Base-by-base conservation (phyloP, 2,888 invertebrate genomes). In the Himalopsyche japonica region DNA sequence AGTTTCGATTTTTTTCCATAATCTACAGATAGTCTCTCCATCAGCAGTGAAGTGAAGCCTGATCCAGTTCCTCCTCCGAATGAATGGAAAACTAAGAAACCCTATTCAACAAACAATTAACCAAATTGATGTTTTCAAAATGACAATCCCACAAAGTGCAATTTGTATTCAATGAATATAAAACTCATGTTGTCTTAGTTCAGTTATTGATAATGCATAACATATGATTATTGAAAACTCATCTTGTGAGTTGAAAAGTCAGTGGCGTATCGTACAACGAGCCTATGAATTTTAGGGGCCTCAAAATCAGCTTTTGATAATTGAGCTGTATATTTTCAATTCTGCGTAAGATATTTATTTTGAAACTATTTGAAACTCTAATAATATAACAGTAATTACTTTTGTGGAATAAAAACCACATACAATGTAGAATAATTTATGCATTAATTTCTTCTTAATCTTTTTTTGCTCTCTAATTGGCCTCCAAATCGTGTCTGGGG, bases 1-100 rank as follows among this genome's bases (percentile, higher is more conserved):
- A 98, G 93, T 90, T 98, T 98, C 81, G 97, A 97, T 91, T 98
- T 98, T 91, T 97, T 98, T 87, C 98, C 97, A 90, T 98, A 98
- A 91, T 98, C 97, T 1, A 97, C 97, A 78, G 96, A 96, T 57
- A 98, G 94, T 79, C 97, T 93, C 91, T 98, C 97, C 98, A 98
- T 98, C 86, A 98, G 93, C 87, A 98, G 93, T 3, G 98, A 97
- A 0, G 97, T 97, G 91, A 98, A 98, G 27, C 98, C 98, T 48
- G 97, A 97, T 81, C 97, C 98, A 87, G 97, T 98, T 87, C 98
- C 98, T 87, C 95, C 96, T 85, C 95, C 98, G 89, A 98, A 98
- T 18, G 97, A 97, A 91, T 98, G 98, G 93, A 98, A 98, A 88
- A 98, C 95, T 88, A 98, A 93, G 92, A 98, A 98, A 34, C 98